Percentiles rank a stretch among this genome's conserved stretches.
Conservation (phyloP, 2,888 invertebrate species). For the Autographa pulchrina region DNA sequence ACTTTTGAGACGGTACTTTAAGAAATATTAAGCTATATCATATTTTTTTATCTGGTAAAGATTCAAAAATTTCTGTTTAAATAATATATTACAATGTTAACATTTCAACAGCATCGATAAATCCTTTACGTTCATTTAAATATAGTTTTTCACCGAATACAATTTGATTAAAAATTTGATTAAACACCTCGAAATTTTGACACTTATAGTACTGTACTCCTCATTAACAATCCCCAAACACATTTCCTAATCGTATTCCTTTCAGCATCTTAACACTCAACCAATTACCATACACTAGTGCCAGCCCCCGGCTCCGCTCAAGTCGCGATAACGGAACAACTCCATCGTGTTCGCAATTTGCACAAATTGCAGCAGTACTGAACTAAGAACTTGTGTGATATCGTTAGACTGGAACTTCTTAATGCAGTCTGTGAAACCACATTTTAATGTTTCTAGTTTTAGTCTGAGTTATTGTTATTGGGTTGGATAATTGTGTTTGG, state of each 20-base stretch:
- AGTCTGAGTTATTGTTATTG: neutral
- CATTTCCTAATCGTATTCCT: slow-evolving; percentile 21
- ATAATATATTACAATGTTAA: too few species aligned
- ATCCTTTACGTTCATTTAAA: too few species aligned
- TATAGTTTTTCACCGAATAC: too few species aligned
- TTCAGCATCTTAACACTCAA: slow-evolving; percentile 57
- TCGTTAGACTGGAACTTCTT: slow-evolving; percentile 70
- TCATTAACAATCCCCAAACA: slow-evolving; percentile 2
- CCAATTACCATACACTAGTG: slow-evolving; percentile 59
- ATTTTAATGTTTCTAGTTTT: slow-evolving; percentile 48
- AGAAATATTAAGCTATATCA: too few species aligned
- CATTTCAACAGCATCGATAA: too few species aligned
- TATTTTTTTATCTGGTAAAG: too few species aligned
- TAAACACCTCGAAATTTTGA: too few species aligned
- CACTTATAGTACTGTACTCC: neutral
- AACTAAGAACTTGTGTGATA: slow-evolving; percentile 71
- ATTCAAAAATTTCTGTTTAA: too few species aligned
- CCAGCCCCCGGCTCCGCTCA: slow-evolving; percentile 43
- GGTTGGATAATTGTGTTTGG: neutral
- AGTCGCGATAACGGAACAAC: slow-evolving; percentile 69
- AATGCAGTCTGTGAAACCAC: slow-evolving; percentile 58
- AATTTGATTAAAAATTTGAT: too few species aligned
- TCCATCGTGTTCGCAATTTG: slow-evolving; percentile 76
- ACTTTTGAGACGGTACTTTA: neutral
- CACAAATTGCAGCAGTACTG: slow-evolving; percentile 76